Base-by-base conservation (phyloP, 2,113 vertebrate species). In the Syngnathus typhle region DNA sequence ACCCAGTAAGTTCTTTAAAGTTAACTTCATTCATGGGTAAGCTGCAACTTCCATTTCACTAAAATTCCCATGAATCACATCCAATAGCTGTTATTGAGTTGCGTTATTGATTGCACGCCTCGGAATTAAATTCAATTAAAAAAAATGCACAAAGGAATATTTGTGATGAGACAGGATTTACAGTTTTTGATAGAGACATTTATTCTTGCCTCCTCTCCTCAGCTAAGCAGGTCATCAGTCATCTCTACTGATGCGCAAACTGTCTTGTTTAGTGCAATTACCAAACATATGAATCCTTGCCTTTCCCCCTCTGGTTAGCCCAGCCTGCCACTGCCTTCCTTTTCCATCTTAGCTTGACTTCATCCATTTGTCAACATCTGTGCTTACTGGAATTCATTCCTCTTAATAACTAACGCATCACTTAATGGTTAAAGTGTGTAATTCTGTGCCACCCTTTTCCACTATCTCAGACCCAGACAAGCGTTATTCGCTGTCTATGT, bases 401-500 rank as follows among this genome's bases (percentile, higher is more conserved):
- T 76, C 44, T 70, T 51, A 66, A 64, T 75, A 67, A 71, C 71
- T 41, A 77, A 75, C 41, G 65, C 51, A 47, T 69, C 58, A 67
- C 52, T 71, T 69, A 38, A 7, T 49, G 51, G 43, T 61, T 66
- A 51, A 68, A 56, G 60, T 44, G 60, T 16, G 12, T 16, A 16
- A 36, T 16, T 43, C 38, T 39, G 66, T 19, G 58, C 1, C 5
- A 0, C 6, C 51, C 0, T 4, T 62, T 76, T 69, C 52, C 1
- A 47, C 15, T 18, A 16, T 47, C 44, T 6, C 0, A 16, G 44
- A 43, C 41, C 41, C 41, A 43, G 46, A 73, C 47, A 71, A 46
- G 38, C 1, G 0, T 49, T 19, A 13, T 1, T 47, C 46, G 7
- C 18, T 49, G 46, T 49, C 44, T 3, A 46, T 1, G 5, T 46